Evolutionary conservation across 30 jellyfish, hydroid and myxozoan genomes (phyloP), one percentile per base, ranked within the genome.

Genomic region (Chironex yamaguchii): DNA sequence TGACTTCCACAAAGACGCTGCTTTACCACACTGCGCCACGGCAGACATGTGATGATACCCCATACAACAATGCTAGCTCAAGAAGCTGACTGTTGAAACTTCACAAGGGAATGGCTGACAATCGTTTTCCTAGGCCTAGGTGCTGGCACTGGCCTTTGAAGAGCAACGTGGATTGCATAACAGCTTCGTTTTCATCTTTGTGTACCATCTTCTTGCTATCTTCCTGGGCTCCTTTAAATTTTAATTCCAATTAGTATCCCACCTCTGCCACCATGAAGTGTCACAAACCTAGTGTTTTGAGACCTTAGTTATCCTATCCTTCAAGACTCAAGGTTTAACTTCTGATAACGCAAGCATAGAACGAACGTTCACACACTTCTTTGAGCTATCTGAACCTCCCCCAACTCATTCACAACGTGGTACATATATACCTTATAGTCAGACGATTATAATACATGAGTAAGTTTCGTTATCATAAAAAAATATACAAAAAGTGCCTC

Each of bases 171-270:
- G 48, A 35, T 20, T 34, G 85, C 85, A 71, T 32, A 68, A 6
- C 58, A 32, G 85, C 85, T 71, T 71, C 77, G 85, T 71, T 71
- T 26, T 71, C 85, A 65, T 65, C 52, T 69, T 68, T 28, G 83
- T 69, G 83, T 69, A 68, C 83, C 83, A 69, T 31, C 29, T 69
- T 69, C 29, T 65, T 65, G 35, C 62, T 36, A 33, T 71, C 85
- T 34, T 71, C 31, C 48, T 71, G 85, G 85, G 77, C 85, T 71
- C 76, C 71, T 13, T 71, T 68, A 71, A 71, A 36, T 70, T 68
- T 71, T 33, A 34, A 71, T 35, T 71, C 48, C 85, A 71, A 70
- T 71, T 71, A 71, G 34, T 20, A 71, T 71, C 77, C 85, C 85
- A 71, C 78, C 4, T 17, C 67, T 67, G 67, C n/a, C 58, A 42